These are phyloP conservation scores for Nettapus auritus DNA, from an alignment of 2,113 vertebrate species.

Conservation along the genomic window DNA sequence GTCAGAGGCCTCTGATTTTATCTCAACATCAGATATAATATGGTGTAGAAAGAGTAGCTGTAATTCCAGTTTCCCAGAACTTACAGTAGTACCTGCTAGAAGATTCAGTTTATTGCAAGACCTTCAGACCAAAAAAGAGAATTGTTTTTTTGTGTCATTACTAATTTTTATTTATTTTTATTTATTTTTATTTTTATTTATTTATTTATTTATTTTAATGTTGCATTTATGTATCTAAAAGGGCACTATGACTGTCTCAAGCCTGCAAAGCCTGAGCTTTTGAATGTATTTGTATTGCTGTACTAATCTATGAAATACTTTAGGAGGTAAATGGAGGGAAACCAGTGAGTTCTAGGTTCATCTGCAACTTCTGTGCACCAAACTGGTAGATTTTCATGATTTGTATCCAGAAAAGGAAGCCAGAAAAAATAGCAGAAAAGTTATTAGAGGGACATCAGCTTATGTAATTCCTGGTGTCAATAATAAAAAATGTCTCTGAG, in stretches of 20 bases:
- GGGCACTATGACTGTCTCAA: not conserved
- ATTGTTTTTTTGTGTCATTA: not conserved
- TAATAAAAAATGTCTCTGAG: not conserved
- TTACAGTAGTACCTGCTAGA: not conserved
- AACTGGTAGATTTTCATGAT: not conserved
- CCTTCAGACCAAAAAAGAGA: not conserved
- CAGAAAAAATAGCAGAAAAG: not conserved
- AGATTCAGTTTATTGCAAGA: not conserved
- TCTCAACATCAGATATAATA: not conserved
- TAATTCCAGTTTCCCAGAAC: not conserved
- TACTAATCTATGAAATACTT: not conserved
- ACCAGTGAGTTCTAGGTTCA: fast-evolving
- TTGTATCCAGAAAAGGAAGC: not conserved
- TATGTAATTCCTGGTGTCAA: not conserved
- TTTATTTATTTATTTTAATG: not conserved
- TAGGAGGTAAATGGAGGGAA: not conserved
- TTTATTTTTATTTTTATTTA: not conserved
- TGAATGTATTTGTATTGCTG: not conserved
- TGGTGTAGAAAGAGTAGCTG: not conserved
- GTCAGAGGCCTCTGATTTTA: not conserved
- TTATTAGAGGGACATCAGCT: not conserved
- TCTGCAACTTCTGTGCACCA: not conserved
- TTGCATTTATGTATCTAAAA: not conserved
- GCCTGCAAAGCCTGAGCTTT: not conserved
- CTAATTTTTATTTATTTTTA: not conserved